Percentiles rank a stretch among this genome's conserved stretches.
phyloP scores from a whole-genome alignment of 1,140 invertebrate genomes.

The Octopus sinensis region DNA sequence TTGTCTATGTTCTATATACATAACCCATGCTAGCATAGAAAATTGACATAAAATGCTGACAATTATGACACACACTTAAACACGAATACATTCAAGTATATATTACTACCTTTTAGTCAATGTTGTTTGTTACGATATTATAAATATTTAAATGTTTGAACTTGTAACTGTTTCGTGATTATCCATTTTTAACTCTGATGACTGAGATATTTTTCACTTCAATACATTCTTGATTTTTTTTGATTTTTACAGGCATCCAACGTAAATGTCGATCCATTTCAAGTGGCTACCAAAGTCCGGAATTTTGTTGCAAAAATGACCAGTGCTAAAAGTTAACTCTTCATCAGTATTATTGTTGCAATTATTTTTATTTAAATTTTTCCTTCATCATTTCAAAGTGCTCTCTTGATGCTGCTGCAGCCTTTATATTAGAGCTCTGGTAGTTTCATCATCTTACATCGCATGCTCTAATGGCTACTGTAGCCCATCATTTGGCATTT shows the following conservation, averaged over 20 bases:
- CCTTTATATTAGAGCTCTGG: too few species aligned
- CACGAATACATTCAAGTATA: not conserved
- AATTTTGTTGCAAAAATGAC: not conserved
- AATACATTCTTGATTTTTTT: constrained; percentile 13
- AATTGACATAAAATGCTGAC: too few species aligned
- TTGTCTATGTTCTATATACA: not conserved
- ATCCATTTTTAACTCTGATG: not conserved
- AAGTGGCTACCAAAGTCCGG: constrained; percentile 22
- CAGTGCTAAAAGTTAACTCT: too few species aligned
- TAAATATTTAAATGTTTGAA: too few species aligned
- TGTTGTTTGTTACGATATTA: not conserved
- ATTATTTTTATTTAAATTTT: too few species aligned
- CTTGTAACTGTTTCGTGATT: not conserved
- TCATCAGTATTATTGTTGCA: too few species aligned
- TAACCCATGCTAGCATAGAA: not conserved
- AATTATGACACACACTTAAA: not conserved
- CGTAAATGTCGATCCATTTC: constrained; percentile 51
- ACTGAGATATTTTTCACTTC: not conserved
- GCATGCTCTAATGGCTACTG: too few species aligned
- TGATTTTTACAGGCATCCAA: constrained; percentile 43
- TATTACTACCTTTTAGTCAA: not conserved
- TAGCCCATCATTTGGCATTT: too few species aligned
- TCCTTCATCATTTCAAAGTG: too few species aligned
- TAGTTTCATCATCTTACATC: too few species aligned
- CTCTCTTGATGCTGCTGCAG: too few species aligned